Evolutionary conservation across 2,888 invertebrate species (phyloP).

Genomic region (Smittia aterrima): DNA sequence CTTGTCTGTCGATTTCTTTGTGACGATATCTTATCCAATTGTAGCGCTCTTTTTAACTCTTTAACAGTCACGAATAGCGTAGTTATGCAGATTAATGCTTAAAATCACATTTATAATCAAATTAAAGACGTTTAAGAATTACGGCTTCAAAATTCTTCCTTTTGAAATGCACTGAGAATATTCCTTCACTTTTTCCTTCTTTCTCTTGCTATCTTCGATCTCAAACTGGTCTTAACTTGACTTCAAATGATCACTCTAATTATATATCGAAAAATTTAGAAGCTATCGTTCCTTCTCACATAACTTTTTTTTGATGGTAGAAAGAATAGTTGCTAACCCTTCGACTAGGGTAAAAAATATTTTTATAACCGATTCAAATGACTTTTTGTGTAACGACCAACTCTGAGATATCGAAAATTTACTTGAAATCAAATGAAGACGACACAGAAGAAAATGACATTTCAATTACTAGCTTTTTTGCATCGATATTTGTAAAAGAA

Average conservation of each 20-base stretch:
- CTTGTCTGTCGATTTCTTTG: background rate
- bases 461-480: too few relatives aligned
- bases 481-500: too few relatives aligned
- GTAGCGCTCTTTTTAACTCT: background rate
- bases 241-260: background rate
- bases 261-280: conserved; percentile 2
- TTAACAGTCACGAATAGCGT: background rate
- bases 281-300: background rate
- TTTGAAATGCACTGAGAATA: background rate
- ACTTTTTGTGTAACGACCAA: too few relatives aligned
- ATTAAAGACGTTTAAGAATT: background rate
- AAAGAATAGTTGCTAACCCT: background rate
- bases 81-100: conserved; percentile 12
- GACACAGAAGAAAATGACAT: too few relatives aligned
- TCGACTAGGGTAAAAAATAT: background rate
- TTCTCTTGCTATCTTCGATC: background rate
- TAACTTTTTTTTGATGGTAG: background rate
- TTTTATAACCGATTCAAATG: too few relatives aligned
- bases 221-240: conserved; percentile 21
- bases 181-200: background rate
- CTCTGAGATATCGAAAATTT: too few relatives aligned
- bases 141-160: background rate
- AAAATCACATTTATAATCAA: conserved; percentile 35
- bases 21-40: background rate
- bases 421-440: too few relatives aligned